Conservation (phyloP, 2,888 invertebrate species). For the Anthophora plumipes region DNA sequence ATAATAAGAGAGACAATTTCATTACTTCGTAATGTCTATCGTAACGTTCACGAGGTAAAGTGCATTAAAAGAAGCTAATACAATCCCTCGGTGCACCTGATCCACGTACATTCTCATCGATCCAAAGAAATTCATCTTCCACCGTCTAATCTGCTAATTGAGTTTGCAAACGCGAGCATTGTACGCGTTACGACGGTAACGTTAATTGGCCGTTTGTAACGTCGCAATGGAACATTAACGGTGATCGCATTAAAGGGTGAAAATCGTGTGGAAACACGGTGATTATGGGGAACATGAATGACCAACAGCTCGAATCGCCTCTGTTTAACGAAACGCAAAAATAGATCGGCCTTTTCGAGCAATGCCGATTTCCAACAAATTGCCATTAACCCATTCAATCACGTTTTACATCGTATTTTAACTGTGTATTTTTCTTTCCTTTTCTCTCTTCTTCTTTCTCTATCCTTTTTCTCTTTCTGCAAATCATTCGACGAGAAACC, state of each 20-base stretch:
- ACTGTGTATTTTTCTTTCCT: too few relatives aligned
- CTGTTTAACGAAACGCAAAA: constrained; percentile 39
- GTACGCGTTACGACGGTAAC: constrained; percentile 7
- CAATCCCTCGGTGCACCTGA: neutral
- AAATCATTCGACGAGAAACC: constrained; percentile 8
- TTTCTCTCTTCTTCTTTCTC: neutral
- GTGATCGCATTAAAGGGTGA: constrained; percentile 39
- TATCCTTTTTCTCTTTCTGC: neutral
- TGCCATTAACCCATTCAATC: constrained; percentile 13
- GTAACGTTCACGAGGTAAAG: too few relatives aligned
- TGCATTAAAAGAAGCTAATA: neutral
- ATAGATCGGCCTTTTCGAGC: constrained; percentile 35
- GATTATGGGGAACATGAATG: constrained; percentile 47
- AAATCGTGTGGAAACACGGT: constrained; percentile 32
- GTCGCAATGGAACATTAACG: constrained; percentile 32
- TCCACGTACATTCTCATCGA: neutral
- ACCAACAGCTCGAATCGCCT: constrained; percentile 24
- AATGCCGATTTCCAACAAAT: constrained; percentile 12
- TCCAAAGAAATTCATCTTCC: neutral
- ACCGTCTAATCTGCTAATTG: constrained; percentile 10
- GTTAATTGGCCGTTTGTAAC: constrained; percentile 43
- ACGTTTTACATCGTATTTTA: constrained; percentile 2
- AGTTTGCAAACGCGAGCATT: constrained; percentile 21
- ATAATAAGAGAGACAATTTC: too few relatives aligned
- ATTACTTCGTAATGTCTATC: too few relatives aligned